These are phyloP conservation scores for Trimorus sp. DNA, from an alignment of 2,888 invertebrate genomes.

Conservation along the genomic window DNA sequence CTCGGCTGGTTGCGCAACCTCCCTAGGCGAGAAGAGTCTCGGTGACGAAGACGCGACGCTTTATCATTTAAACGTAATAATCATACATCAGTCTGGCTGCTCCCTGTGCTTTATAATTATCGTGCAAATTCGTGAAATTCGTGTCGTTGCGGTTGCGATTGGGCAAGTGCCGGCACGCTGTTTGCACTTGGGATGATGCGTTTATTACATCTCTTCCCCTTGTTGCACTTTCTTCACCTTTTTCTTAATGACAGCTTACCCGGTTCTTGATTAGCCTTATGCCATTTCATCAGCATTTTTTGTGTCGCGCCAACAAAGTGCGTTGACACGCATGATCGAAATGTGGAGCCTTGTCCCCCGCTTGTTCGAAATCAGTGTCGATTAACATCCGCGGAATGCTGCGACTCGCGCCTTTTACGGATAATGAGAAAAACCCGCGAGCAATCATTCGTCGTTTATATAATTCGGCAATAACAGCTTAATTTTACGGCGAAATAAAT, in stretches of 20 bases:
- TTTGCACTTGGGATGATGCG: constrained; percentile 74
- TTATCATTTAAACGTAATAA: constrained; percentile 74
- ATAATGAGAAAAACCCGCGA: constrained; percentile 25
- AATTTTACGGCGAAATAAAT: constrained; percentile 46
- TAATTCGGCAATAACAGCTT: constrained; percentile 53
- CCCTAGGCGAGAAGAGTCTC: constrained; percentile 28
- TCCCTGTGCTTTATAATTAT: constrained; percentile 73
- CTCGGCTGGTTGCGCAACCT: constrained; percentile 65
- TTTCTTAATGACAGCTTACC: constrained; percentile 62
- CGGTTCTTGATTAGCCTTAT: constrained; percentile 65
- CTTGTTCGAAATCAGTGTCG: background rate
- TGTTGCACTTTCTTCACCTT: constrained; percentile 63
- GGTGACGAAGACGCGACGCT: constrained; percentile 39
- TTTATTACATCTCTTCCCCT: constrained; percentile 66
- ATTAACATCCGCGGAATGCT: constrained; percentile 33
- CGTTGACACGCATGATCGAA: constrained; percentile 35
- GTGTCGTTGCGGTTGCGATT: constrained; percentile 72
- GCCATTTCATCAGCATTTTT: constrained; percentile 62
- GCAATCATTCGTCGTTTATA: constrained; percentile 42
- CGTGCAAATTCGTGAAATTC: constrained; percentile 76
- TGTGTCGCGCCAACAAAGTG: constrained; percentile 22
- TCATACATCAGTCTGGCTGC: constrained; percentile 70
- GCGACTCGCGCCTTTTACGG: constrained; percentile 16
- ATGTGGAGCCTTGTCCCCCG: constrained; percentile 6
- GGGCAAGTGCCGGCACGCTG: constrained; percentile 71